Conservation (phyloP, 1,140 invertebrate genomes). For the Zaprionus lachaisei region DNA sequence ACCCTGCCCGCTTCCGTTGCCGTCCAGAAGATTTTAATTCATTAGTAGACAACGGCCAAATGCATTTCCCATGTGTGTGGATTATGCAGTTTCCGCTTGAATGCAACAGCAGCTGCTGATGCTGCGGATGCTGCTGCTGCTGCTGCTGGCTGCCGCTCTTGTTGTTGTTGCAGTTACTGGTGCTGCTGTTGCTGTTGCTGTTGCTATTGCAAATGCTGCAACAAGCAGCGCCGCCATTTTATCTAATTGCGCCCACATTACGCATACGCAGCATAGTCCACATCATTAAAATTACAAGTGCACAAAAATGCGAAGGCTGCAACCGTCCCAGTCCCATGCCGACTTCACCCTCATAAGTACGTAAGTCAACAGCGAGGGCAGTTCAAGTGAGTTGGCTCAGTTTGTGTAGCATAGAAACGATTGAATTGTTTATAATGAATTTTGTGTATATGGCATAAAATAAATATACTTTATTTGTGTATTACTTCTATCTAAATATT, state of each 20-base stretch:
- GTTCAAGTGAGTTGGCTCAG: background rate
- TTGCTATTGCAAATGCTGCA: conserved; percentile 26
- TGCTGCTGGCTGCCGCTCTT: conserved; percentile 45
- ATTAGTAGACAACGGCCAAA: conserved; percentile 80
- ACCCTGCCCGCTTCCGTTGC: conserved; percentile 13
- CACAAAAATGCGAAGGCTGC: conserved; percentile 37
- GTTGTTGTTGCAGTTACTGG: conserved; percentile 32
- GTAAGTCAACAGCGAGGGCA: conserved; percentile 12
- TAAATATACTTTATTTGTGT: too few relatives aligned
- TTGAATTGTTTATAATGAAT: too few relatives aligned
- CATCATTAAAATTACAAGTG: conserved; percentile 75
- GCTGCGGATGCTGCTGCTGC: conserved; percentile 21
- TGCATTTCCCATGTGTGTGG: conserved; percentile 76
- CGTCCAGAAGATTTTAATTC: conserved; percentile 80
- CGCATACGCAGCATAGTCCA: conserved; percentile 70
- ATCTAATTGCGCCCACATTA: conserved; percentile 75
- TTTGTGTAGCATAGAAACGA: too few relatives aligned
- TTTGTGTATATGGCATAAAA: too few relatives aligned
- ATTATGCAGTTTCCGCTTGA: conserved; percentile 80
- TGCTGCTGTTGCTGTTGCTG: conserved; percentile 34
- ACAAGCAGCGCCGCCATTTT: conserved; percentile 62
- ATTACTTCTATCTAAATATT: too few relatives aligned
- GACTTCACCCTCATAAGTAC: background rate
- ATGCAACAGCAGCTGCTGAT: conserved; percentile 66
- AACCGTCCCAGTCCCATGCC: background rate